These are phyloP conservation scores for Connochaetes taurinus DNA, from an alignment of 2,113 vertebrate genomes.

Conservation along the genomic window DNA sequence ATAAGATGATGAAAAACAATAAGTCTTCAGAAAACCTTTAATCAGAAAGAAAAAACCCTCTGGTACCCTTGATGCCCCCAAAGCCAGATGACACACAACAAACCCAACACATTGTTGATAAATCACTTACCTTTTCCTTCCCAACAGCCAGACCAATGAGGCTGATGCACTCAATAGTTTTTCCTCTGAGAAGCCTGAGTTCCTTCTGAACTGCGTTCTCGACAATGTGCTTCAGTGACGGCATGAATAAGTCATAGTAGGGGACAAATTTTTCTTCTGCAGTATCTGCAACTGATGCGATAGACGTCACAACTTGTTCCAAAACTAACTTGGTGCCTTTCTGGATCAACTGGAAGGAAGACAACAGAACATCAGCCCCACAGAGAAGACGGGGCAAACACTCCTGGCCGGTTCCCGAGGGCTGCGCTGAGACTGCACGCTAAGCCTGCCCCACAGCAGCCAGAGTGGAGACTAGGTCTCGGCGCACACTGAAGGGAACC, in stretches of 20 bases:
- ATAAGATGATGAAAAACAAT: background rate
- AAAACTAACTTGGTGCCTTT: conserved; percentile 98
- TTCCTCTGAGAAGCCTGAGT: conserved; percentile 92
- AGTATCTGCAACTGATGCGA: conserved; percentile 98
- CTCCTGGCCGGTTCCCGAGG: background rate
- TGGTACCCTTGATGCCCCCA: background rate
- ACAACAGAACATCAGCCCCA: background rate
- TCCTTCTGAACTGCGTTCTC: conserved; percentile 98
- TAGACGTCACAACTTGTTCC: conserved; percentile 99
- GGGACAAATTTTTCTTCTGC: conserved; percentile 99
- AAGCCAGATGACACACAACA: background rate
- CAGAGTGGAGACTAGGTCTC: background rate
- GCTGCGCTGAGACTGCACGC: background rate
- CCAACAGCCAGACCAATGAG: conserved; percentile 98
- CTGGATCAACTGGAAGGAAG: conserved; percentile 89
- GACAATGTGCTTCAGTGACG: conserved; percentile 96
- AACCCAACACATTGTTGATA: background rate
- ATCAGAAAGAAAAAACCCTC: background rate
- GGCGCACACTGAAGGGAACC: background rate
- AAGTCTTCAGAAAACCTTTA: background rate
- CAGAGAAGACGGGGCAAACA: background rate
- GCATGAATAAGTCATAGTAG: conserved; percentile 98
- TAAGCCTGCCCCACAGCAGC: background rate
- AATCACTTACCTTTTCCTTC: conserved; percentile 91
- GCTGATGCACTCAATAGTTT: conserved; percentile 99